Percentiles rank a stretch among this genome's conserved stretches.
These are phyloP conservation scores for Graphium colonna DNA, from an alignment of 2,888 invertebrate species.

Conservation along the genomic window DNA sequence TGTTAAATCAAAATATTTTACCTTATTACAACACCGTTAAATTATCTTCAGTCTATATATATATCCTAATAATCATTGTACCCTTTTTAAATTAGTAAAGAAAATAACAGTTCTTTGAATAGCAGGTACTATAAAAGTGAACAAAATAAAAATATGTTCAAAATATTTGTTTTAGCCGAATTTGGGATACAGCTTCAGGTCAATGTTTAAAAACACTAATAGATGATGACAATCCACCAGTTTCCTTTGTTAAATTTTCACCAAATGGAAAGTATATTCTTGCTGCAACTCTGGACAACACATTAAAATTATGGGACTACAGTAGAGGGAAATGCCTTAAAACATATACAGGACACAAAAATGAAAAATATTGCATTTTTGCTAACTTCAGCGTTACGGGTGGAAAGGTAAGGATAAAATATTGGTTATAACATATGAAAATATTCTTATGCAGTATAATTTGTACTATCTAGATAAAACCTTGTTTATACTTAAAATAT, in stretches of 20 bases:
- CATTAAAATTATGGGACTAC: constrained; percentile 99
- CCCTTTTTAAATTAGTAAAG: neutral
- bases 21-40: too few relatives aligned
- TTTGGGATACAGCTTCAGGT: constrained; percentile 99
- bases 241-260: constrained; percentile 99
- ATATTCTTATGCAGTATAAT: too few relatives aligned
- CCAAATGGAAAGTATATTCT: constrained; percentile 99
- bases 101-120: too few relatives aligned
- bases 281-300: constrained; percentile 98
- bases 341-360: constrained; percentile 98
- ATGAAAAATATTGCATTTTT: constrained; percentile 99
- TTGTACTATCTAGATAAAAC: neutral
- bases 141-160: too few relatives aligned
- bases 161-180: constrained; percentile 84
- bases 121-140: too few relatives aligned
- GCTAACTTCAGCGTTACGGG: constrained; percentile 99
- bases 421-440: constrained; percentile 10
- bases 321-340: constrained; percentile 99
- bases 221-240: constrained; percentile 99
- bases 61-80: too few relatives aligned
- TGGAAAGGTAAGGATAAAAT: constrained; percentile 87
- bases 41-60: too few relatives aligned
- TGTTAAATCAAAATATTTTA: too few relatives aligned
- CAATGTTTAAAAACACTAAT: constrained; percentile 99
- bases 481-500: too few relatives aligned